Base-by-base conservation (phyloP, 2,888 invertebrate species). In the Salpingus planirostris region DNA sequence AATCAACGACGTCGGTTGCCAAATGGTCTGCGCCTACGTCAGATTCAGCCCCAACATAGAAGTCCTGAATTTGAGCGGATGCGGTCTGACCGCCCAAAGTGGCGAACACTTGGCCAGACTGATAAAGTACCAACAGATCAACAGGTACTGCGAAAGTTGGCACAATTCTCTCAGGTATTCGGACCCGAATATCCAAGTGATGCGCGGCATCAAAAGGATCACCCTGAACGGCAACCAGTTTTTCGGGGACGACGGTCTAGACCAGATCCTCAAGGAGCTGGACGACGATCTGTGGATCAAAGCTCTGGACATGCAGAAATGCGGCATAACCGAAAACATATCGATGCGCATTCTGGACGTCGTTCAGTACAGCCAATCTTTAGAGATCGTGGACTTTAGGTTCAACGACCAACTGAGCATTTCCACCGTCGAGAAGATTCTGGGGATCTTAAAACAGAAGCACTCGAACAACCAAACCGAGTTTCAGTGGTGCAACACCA, bases 271-370 rank as follows among this genome's bases (percentile, higher is more conserved):
- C 0, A 78, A 82, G 21, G 76, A 79, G 11, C 66, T 86, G 3
- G 71, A 77, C 27, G 87, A 87, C 52, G 86, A 85, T 56, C 69
- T 83, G 28, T 87, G 86, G 86, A 73, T 87, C 12, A 84, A 82
- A 66, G 86, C 80, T 1, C 51, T 87, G 29, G 86, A 87, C 52
- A 62, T 85, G 51, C 85, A 85, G 54, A 73, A 76, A 46, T 86
- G 86, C 53, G 82, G 81, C 1, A 55, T 87, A 8, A 75, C 80
- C 0, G 79, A 84, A 45, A 61, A 64, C 10, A 69, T 78, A 1
- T 73, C 73, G 0, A 53, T 62, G 5, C 57, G 70, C 3, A 71
- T 78, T 23, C 47, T 80, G 4, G 72, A 75, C 21, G 70, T 78
- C 38, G 58, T 86, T 39, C 64, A 68, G 15, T 69, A 74, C 7